phyloP scores from a whole-genome alignment of 2,113 vertebrate species.

The Eidolon helvum region DNA sequence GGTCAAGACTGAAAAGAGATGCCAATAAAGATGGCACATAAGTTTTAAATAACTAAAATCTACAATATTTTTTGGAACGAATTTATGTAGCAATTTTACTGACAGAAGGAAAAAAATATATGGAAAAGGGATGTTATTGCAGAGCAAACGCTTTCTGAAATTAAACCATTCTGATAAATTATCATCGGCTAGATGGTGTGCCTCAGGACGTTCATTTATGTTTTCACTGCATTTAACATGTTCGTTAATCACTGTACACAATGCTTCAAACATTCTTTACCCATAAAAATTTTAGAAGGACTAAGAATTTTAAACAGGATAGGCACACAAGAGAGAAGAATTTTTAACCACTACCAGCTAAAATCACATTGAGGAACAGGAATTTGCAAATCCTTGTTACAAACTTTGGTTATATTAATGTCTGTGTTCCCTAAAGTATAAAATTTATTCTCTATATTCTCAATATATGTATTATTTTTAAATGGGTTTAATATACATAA shows the following conservation, averaged over 20 bases:
- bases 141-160: neutral
- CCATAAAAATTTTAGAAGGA: conserved; percentile 28
- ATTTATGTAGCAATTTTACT: neutral
- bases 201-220: neutral
- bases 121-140: neutral
- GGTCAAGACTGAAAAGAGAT: neutral
- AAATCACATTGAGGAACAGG: neutral
- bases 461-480: neutral
- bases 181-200: neutral
- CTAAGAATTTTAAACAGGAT: neutral
- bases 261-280: conserved; percentile 6
- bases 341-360: neutral
- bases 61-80: neutral
- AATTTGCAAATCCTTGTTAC: neutral
- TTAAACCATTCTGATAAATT: neutral
- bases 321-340: neutral
- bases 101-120: neutral
- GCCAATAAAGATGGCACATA: neutral
- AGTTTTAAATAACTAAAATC: conserved; percentile 14
- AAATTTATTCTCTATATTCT: neutral
- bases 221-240: neutral
- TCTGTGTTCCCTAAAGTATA: neutral
- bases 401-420: neutral
- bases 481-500: neutral
- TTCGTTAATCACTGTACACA: neutral